A percentile compares a stretch with the other conserved stretches of the same genome.
These are phyloP conservation scores for Berghia stephanieae DNA, from an alignment of 1,140 invertebrate genomes.

Conservation along the genomic window DNA sequence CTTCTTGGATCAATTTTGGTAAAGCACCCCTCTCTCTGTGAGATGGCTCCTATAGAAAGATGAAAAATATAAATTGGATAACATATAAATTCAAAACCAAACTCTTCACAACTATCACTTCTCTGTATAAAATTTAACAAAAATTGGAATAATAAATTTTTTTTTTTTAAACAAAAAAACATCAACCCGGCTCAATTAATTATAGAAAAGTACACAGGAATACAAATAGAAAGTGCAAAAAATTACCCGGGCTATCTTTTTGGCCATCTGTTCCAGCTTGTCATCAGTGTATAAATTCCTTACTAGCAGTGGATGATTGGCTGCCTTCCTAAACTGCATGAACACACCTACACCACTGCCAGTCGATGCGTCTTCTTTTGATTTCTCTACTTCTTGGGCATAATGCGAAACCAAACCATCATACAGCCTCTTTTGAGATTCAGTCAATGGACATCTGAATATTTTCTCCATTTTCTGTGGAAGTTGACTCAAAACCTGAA, in stretches of 20 bases:
- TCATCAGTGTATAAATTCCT: constrained; percentile 81
- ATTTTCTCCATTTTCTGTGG: constrained; percentile 82
- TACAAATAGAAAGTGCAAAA: too few relatives aligned
- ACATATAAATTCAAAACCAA: neutral
- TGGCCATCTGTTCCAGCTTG: constrained; percentile 77
- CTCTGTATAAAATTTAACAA: too few relatives aligned
- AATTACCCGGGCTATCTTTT: constrained; percentile 73
- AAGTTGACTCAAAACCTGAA: constrained; percentile 74
- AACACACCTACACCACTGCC: constrained; percentile 54
- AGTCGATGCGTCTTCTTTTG: constrained; percentile 30
- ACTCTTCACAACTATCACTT: too few relatives aligned
- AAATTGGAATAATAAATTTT: too few relatives aligned
- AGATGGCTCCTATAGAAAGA: constrained; percentile 65
- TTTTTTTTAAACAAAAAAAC: too few relatives aligned
- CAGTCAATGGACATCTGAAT: constrained; percentile 74
- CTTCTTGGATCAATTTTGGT: constrained; percentile 84
- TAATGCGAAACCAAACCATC: constrained; percentile 79
- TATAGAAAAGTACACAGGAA: too few relatives aligned
- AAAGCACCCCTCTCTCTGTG: constrained; percentile 80
- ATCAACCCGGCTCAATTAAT: too few relatives aligned
- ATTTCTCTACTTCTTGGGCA: constrained; percentile 43
- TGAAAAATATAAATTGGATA: constrained; percentile 9
- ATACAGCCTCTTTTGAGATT: constrained; percentile 80
- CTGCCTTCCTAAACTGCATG: constrained; percentile 65
- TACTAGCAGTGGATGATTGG: constrained; percentile 73